Conservation (phyloP, 2,888 invertebrate species). For the Orchesella flavescens region DNA sequence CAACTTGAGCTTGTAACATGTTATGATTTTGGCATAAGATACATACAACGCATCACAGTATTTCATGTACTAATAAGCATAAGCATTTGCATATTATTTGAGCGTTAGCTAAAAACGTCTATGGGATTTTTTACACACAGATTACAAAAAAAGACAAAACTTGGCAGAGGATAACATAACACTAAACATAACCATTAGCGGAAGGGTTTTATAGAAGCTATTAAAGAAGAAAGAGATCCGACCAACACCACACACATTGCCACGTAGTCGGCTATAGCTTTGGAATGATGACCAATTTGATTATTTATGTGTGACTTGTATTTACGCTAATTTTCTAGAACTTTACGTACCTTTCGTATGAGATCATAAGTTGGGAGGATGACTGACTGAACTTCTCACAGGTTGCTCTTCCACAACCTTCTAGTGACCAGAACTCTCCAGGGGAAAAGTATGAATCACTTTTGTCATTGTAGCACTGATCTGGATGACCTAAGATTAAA, state of each 20-base stretch:
- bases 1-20: background rate
- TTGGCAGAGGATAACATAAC: background rate
- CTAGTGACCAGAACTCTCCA: constrained; percentile 70
- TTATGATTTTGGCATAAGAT: too few relatives aligned
- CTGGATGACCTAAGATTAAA: constrained; percentile 67
- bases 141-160: too few relatives aligned
- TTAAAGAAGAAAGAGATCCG: too few relatives aligned
- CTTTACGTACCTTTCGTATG: constrained; percentile 69
- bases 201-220: too few relatives aligned
- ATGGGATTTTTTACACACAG: too few relatives aligned
- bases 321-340: background rate
- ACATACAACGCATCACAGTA: too few relatives aligned
- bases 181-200: too few relatives aligned
- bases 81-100: too few relatives aligned
- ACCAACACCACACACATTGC: background rate
- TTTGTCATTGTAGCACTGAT: constrained; percentile 66
- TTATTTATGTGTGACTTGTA: background rate
- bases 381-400: constrained; percentile 62
- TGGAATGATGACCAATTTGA: background rate
- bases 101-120: too few relatives aligned
- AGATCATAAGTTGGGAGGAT: constrained; percentile 68
- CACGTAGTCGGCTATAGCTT: background rate
- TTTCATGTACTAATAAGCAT: too few relatives aligned
- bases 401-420: constrained; percentile 66
- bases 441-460: constrained; percentile 65